Evolutionary conservation across 2,113 vertebrate genomes (phyloP), one percentile per base, ranked within the genome.

Genomic region (Sander vitreus): DNA sequence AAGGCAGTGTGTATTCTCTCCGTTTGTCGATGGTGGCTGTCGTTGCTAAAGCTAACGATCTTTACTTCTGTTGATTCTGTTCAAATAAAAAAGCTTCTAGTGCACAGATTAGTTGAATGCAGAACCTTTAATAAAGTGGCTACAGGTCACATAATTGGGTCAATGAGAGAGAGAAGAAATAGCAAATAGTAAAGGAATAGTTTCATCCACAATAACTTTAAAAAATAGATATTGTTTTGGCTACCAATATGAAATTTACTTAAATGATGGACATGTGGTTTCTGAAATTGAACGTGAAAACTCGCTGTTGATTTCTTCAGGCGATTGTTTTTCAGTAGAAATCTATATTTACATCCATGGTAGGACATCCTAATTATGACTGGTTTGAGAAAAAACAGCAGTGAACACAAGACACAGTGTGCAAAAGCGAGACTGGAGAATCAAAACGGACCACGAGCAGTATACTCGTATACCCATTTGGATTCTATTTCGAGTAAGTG

Each of bases 401-500:
- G 51, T 4, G 33, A 83, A 36, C n/a, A 54, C 30, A 25, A 64
- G 25, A 15, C 45, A n/a, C 23, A 21, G 8, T 48, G 14, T 53
- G 60, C 21, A 78, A 59, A 83, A 72, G 54, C 2, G 3, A 81
- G 43, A 30, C 6, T 13, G 39, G 16, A 68, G 59, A 9, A 73
- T 77, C 43, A 48, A 59, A 84, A 64, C 10, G 13, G 66, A 68
- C 8, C 69, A 85, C 3, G 70, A 89, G 71, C 73, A 51, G 73
- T 14, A 47, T 71, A 57, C 43, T 58, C 63, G 51, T 43, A 39
- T n/a, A 39, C 39, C 39, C 39, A 43, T 43, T 43, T 43, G 39
- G 39, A 43, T 43, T 43, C 39, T 43, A 43, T 43, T 43, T 43
- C 9, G 10, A 43, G 39, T 43, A 43, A 43, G 10, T 43, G 39